These are phyloP conservation scores for Tetranychus piercei DNA, from an alignment of 2,888 invertebrate genomes.

Conservation along the genomic window DNA sequence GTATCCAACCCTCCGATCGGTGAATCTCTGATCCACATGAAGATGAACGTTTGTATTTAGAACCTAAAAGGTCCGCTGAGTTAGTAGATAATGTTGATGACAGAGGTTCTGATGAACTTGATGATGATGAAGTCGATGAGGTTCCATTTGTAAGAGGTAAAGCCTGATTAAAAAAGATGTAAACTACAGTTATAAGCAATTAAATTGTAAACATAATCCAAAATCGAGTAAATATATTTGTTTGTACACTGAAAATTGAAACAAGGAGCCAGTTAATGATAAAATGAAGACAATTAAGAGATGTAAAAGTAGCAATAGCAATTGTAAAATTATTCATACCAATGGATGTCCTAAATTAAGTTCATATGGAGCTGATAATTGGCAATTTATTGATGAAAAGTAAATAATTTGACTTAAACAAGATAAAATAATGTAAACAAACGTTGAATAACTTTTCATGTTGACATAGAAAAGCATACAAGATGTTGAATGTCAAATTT, in stretches of 20 bases:
- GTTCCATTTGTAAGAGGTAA: background rate
- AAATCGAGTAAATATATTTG: too few species aligned
- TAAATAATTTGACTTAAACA: background rate
- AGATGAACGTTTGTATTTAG: background rate
- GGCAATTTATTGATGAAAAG: background rate
- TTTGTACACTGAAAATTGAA: too few species aligned
- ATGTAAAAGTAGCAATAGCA: background rate
- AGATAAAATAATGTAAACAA: too few species aligned
- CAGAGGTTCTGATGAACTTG: background rate
- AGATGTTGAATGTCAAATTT: background rate
- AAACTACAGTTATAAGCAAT: too few species aligned
- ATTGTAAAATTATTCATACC: background rate
- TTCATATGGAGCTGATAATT: background rate
- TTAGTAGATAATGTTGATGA: background rate
- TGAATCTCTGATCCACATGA: constrained; percentile 23
- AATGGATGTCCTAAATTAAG: background rate
- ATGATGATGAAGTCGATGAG: background rate
- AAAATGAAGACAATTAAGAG: background rate
- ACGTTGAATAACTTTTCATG: too few species aligned
- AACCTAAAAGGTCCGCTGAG: too few species aligned
- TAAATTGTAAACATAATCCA: too few species aligned
- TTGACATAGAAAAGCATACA: too few species aligned
- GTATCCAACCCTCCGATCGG: constrained; percentile 24
- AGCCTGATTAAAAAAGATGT: background rate
- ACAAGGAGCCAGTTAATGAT: too few species aligned